These are phyloP conservation scores for Calephelis nemesis DNA, from an alignment of 1,140 invertebrate species.

Conservation along the genomic window DNA sequence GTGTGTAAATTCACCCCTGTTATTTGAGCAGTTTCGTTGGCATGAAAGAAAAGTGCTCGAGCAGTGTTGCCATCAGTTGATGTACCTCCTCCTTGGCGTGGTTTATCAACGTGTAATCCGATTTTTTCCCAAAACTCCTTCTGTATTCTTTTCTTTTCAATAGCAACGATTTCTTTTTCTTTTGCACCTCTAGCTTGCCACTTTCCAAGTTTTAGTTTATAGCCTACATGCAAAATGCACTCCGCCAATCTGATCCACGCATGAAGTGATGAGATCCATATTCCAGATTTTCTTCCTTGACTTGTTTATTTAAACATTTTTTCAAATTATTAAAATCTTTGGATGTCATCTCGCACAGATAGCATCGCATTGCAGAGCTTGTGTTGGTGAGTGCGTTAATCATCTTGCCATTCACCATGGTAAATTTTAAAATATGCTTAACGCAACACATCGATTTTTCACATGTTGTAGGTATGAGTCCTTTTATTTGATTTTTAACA, in stretches of 20 bases:
- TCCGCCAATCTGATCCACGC: background rate
- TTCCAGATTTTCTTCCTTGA: background rate
- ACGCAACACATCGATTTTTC: conserved; percentile 8
- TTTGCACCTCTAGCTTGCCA: background rate
- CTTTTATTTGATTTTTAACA: conserved; percentile 3
- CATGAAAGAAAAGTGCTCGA: background rate
- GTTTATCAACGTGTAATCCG: background rate
- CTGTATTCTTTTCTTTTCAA: too few species aligned
- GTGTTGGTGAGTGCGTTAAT: conserved; percentile 1
- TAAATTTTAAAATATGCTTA: conserved; percentile 4
- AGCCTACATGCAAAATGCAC: conserved; percentile 1
- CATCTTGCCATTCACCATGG: background rate
- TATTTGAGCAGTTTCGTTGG: background rate
- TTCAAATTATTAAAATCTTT: background rate
- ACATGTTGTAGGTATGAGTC: conserved; percentile 9
- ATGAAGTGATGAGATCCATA: conserved; percentile 5
- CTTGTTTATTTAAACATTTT: background rate
- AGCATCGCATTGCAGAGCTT: background rate
- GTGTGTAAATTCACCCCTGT: background rate
- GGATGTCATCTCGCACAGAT: background rate
- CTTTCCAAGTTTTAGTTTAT: background rate
- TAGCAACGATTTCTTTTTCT: conserved; percentile 5
- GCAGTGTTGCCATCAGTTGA: background rate
- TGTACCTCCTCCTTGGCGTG: conserved; percentile 5
- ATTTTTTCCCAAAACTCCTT: background rate